Conservation (phyloP, 2,888 invertebrate genomes). For the Thymelicus acteon region DNA sequence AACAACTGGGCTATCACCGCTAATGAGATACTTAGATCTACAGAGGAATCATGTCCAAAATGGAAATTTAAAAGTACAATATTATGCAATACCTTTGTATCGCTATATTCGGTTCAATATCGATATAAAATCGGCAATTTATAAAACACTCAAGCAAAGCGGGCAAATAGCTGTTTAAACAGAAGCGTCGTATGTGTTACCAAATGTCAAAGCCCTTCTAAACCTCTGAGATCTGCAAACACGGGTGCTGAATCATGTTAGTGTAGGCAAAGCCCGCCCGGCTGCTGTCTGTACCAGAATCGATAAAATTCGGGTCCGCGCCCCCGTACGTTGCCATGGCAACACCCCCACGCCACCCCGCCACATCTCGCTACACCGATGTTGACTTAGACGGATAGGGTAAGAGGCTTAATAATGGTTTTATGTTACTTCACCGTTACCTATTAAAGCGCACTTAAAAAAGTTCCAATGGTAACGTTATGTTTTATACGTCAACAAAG, state of each 20-base stretch:
- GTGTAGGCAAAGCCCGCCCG: conserved; percentile 74
- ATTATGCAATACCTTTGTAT: not conserved
- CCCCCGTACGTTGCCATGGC: conserved; percentile 76
- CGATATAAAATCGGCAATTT: conserved; percentile 29
- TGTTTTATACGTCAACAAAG: conserved; percentile 45
- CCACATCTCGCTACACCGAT: conserved; percentile 77
- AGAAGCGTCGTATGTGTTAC: conserved; percentile 60
- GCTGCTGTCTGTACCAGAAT: conserved; percentile 83
- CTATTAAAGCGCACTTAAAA: conserved; percentile 52
- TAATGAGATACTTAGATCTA: too few relatives aligned
- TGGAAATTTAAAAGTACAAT: not conserved
- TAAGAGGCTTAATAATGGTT: conserved; percentile 85
- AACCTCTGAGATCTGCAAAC: conserved; percentile 80
- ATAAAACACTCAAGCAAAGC: conserved; percentile 46
- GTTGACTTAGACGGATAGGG: conserved; percentile 85
- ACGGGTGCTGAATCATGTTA: conserved; percentile 80
- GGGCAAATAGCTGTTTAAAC: conserved; percentile 61
- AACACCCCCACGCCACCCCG: conserved; percentile 60
- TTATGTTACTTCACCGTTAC: conserved; percentile 75
- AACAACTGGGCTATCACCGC: too few relatives aligned
- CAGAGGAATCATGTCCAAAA: too few relatives aligned
- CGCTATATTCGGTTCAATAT: not conserved
- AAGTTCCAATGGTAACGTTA: conserved; percentile 37
- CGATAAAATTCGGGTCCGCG: conserved; percentile 84
- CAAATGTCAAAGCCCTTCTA: conserved; percentile 78